Evolutionary conservation across 2,113 vertebrate genomes (phyloP).

Genomic region (Poecilia latipinna): DNA sequence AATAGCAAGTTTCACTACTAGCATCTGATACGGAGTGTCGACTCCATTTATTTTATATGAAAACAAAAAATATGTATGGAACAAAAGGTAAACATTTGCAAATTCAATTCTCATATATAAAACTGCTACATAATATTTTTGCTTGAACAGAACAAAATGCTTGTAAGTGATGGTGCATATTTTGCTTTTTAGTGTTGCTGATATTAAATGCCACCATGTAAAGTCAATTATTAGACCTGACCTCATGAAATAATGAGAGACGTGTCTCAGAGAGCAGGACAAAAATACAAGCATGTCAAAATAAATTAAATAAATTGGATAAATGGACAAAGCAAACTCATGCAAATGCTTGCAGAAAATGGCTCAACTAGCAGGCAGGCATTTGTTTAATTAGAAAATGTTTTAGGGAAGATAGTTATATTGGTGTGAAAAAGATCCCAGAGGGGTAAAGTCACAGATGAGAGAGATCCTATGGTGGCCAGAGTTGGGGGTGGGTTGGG

Average conservation of each 20-base stretch:
- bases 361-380: slow-evolving; percentile 23
- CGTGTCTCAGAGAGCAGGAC: slow-evolving; percentile 31
- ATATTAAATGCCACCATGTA: neutral
- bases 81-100: slow-evolving; percentile 5
- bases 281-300: slow-evolving; percentile 30
- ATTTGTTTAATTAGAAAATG: slow-evolving; percentile 32
- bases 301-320: slow-evolving; percentile 37
- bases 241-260: neutral
- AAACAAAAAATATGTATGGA: neutral
- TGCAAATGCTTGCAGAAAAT: slow-evolving; percentile 9
- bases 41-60: neutral
- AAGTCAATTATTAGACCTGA: neutral
- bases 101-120: neutral
- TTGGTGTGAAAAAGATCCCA: slow-evolving; percentile 29
- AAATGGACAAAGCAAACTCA: slow-evolving; percentile 35
- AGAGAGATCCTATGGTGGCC: slow-evolving; percentile 36
- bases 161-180: neutral
- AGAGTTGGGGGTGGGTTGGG: slow-evolving; percentile 5
- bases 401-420: slow-evolving; percentile 13
- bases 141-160: neutral
- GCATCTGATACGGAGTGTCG: neutral
- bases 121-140: neutral
- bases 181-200: neutral
- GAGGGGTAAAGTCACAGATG: slow-evolving; percentile 37
- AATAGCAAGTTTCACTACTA: slow-evolving; percentile 1